Evolutionary conservation across 2,797 vertebrate genomes (phyloP).

Genomic region (Passerculus sandwichensis): DNA sequence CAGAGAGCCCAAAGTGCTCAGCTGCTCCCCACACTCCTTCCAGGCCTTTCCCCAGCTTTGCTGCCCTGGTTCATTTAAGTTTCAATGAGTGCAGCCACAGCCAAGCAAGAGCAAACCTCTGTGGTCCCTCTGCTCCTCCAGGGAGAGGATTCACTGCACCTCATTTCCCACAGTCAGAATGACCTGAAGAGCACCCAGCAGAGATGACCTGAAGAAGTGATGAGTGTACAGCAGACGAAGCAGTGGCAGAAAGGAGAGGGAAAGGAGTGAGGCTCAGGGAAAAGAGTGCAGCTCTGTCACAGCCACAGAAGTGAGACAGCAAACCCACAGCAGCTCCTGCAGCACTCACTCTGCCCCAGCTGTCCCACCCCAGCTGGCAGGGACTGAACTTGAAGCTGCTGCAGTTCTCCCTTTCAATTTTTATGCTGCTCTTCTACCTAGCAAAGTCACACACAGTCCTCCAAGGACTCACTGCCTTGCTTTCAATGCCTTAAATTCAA

Average conservation of each 20-base stretch:
- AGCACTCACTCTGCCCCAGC: neutral
- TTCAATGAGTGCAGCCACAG: neutral
- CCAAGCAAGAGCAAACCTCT: neutral
- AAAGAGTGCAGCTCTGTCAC: neutral
- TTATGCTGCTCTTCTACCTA: neutral
- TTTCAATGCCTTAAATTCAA: neutral
- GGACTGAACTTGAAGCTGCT: neutral
- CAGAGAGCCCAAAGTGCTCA: neutral
- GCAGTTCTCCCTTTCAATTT: neutral
- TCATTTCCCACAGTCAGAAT: accelerated
- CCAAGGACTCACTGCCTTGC: neutral
- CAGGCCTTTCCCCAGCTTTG: neutral
- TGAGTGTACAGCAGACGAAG: accelerated
- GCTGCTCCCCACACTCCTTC: neutral
- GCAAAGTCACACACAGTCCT: neutral
- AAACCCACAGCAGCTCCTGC: neutral
- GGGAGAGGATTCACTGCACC: neutral
- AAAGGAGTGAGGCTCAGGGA: neutral
- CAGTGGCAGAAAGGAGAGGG: neutral
- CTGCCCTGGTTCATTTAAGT: neutral
- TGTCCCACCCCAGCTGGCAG: neutral
- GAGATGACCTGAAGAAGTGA: neutral
- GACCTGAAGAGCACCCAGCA: neutral
- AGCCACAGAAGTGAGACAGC: neutral
- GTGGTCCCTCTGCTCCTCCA: neutral